phyloP scores from a whole-genome alignment of 2,113 vertebrate species.

The Amphiprion ocellaris region DNA sequence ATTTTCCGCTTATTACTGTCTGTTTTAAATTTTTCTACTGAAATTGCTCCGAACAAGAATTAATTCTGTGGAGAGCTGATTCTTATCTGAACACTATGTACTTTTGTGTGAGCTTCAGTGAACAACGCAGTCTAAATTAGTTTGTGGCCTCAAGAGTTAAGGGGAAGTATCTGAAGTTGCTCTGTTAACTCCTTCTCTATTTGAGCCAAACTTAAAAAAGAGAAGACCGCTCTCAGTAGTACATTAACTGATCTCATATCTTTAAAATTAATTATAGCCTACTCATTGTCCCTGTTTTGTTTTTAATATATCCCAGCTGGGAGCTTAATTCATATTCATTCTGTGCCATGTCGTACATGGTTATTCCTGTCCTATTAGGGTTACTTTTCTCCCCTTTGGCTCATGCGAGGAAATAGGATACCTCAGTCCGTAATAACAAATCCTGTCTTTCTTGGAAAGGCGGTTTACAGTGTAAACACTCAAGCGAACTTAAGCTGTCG shows the following conservation, averaged over 20 bases:
- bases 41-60: background rate
- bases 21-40: background rate
- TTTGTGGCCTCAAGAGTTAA: constrained; percentile 3
- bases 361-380: constrained; percentile 47
- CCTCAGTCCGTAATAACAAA: constrained; percentile 49
- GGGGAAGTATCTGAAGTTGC: constrained; percentile 19
- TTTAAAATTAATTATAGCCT: constrained; percentile 19
- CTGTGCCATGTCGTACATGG: constrained; percentile 2
- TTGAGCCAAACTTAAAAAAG: constrained; percentile 17
- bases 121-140: background rate
- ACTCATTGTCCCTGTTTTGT: constrained; percentile 23
- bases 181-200: constrained; percentile 22
- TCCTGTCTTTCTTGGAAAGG: constrained; percentile 70
- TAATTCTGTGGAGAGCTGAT: background rate
- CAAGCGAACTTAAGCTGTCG: constrained; percentile 55
- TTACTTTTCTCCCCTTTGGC: constrained; percentile 47
- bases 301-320: background rate
- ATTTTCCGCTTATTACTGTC: too few relatives aligned
- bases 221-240: background rate
- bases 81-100: constrained; percentile 4
- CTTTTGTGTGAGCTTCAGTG: constrained; percentile 19
- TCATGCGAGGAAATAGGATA: constrained; percentile 48
- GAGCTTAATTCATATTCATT: constrained; percentile 35
- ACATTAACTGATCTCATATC: constrained; percentile 7
- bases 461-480: constrained; percentile 66